phyloP scores from a whole-genome alignment of 2,888 invertebrate species.

The Chrysolina americana region DNA sequence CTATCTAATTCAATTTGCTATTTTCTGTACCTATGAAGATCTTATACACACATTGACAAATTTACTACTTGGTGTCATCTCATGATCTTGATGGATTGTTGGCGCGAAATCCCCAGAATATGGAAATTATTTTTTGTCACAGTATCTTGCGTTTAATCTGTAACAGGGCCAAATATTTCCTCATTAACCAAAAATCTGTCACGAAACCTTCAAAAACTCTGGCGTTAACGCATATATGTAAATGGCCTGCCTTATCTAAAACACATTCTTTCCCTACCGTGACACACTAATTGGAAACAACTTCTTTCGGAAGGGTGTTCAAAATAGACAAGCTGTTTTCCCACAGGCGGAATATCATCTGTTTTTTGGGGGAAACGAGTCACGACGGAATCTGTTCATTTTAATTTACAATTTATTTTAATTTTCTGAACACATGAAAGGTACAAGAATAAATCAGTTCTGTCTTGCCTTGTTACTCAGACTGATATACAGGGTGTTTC shows the following conservation, averaged over 20 bases:
- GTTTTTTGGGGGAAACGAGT: neutral
- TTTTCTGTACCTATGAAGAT: too few relatives aligned
- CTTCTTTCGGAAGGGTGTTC: constrained; percentile 3
- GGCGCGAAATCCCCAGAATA: neutral
- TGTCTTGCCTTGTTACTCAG: too few relatives aligned
- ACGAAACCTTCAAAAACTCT: constrained; percentile 28
- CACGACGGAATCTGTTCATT: neutral
- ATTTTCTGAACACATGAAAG: neutral
- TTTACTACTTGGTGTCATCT: too few relatives aligned
- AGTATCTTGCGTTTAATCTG: neutral
- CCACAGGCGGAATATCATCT: neutral
- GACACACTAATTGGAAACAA: constrained; percentile 30
- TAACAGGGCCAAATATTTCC: neutral
- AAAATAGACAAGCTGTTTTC: constrained; percentile 10
- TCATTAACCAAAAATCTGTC: constrained; percentile 18
- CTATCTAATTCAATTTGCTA: too few relatives aligned
- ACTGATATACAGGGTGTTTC: too few relatives aligned
- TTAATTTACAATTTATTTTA: neutral
- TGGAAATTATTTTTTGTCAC: too few relatives aligned
- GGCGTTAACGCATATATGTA: constrained; percentile 46
- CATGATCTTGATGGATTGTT: too few relatives aligned
- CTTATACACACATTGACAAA: too few relatives aligned
- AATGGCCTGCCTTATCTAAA: constrained; percentile 47
- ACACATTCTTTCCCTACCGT: constrained; percentile 43
- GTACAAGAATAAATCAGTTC: too few relatives aligned